Conservation (phyloP, 2,888 invertebrate genomes). For the Monochamus alternatus region DNA sequence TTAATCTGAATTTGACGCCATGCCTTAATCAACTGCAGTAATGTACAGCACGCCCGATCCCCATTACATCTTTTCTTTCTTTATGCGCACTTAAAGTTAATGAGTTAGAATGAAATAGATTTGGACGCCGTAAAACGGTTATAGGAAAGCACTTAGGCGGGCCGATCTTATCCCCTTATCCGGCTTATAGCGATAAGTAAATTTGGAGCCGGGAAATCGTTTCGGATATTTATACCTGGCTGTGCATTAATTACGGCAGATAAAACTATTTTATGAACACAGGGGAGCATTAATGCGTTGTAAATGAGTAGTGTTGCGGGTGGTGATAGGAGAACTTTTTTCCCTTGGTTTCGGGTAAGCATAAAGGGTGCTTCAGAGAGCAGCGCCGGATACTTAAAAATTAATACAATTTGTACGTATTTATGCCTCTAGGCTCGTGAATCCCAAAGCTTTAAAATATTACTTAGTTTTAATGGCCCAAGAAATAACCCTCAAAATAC, state of each 20-base stretch:
- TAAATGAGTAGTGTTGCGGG: not conserved
- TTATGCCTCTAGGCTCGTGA: too few relatives aligned
- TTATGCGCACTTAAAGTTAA: slow-evolving; percentile 67
- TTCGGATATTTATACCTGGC: slow-evolving; percentile 43
- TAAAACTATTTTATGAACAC: slow-evolving; percentile 20
- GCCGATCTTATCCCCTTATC: slow-evolving; percentile 66
- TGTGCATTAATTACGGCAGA: slow-evolving; percentile 39
- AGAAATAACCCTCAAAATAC: too few relatives aligned
- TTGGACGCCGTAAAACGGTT: slow-evolving; percentile 65
- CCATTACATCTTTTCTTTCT: slow-evolving; percentile 59
- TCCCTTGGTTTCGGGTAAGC: too few relatives aligned
- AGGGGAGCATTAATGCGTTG: slow-evolving; percentile 4
- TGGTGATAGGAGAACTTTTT: too few relatives aligned
- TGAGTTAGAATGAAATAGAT: slow-evolving; percentile 67
- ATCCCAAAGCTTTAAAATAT: too few relatives aligned
- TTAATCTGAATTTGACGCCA: slow-evolving; percentile 62
- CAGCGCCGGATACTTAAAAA: too few relatives aligned
- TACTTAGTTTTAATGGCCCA: too few relatives aligned
- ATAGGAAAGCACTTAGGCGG: slow-evolving; percentile 65
- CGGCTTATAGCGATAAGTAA: slow-evolving; percentile 66
- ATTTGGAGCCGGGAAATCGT: slow-evolving; percentile 58
- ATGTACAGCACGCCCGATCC: slow-evolving; percentile 54
- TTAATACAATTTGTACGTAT: too few relatives aligned
- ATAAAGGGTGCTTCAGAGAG: too few relatives aligned
- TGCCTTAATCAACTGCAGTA: slow-evolving; percentile 62